A percentile compares a stretch with the other conserved stretches of the same genome.
These are phyloP conservation scores for Chamaea fasciata DNA, from an alignment of 2,113 vertebrate species.

Conservation along the genomic window DNA sequence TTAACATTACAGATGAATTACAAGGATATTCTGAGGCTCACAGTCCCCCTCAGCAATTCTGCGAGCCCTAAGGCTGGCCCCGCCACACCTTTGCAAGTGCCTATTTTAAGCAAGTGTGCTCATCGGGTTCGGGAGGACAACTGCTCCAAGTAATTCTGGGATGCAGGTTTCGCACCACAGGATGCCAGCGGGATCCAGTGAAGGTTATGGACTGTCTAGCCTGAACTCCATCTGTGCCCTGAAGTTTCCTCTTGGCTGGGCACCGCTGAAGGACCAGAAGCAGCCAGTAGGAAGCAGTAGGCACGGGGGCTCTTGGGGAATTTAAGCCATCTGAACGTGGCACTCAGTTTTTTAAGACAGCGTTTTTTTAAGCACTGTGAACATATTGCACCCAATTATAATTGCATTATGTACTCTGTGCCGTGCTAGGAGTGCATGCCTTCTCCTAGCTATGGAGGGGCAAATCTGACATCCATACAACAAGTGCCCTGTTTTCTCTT, in stretches of 20 bases:
- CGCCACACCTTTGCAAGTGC: constrained; percentile 39
- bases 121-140: constrained; percentile 33
- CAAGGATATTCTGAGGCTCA: constrained; percentile 56
- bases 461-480: constrained; percentile 34
- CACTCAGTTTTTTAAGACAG: constrained; percentile 49
- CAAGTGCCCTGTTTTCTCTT: constrained; percentile 19
- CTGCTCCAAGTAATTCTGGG: constrained; percentile 65
- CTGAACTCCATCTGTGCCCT: constrained; percentile 69
- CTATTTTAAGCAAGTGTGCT: constrained; percentile 61
- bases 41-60: constrained; percentile 35
- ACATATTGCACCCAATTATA: constrained; percentile 64
- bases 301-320: constrained; percentile 61
- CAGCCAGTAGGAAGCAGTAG: constrained; percentile 67
- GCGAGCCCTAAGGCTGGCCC: constrained; percentile 35
- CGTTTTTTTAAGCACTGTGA: constrained; percentile 26
- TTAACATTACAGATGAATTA: constrained; percentile 56
- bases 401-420: constrained; percentile 32
- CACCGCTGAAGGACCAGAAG: constrained; percentile 65
- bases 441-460: constrained; percentile 40
- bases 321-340: constrained; percentile 62
- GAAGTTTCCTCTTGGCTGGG: constrained; percentile 68
- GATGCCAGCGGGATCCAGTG: constrained; percentile 61
- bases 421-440: constrained; percentile 13
- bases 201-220: constrained; percentile 67
- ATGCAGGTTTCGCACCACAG: constrained; percentile 61